Conservation (phyloP, 2,113 vertebrate species). For the Python bivittatus region DNA sequence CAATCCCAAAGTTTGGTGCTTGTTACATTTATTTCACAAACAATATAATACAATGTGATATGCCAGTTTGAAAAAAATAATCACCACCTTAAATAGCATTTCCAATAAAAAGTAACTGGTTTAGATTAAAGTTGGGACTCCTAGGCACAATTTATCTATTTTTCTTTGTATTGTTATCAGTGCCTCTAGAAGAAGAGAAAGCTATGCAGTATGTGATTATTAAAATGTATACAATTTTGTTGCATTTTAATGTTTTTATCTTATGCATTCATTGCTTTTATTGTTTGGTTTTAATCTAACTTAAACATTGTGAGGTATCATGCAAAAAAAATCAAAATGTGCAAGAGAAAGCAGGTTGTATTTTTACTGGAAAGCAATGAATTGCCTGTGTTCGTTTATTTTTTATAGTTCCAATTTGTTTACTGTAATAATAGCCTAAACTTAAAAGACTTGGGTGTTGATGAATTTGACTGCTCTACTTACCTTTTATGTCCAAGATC, state of each 20-base stretch:
- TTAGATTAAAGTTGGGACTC: neutral
- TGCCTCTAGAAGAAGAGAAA: neutral
- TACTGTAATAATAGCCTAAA: neutral
- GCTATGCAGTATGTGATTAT: neutral
- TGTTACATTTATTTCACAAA: neutral
- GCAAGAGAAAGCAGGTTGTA: neutral
- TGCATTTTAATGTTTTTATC: neutral
- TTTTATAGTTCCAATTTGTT: neutral
- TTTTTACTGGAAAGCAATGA: neutral
- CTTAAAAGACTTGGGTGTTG: neutral
- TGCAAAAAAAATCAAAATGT: neutral
- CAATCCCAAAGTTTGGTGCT: neutral
- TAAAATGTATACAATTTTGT: neutral
- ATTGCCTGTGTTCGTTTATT: neutral
- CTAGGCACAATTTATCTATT: neutral
- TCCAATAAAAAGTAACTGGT: neutral
- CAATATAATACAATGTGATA: neutral
- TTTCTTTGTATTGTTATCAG: neutral
- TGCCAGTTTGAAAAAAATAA: neutral
- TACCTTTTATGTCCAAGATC: neutral
- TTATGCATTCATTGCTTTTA: neutral
- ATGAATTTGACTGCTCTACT: neutral
- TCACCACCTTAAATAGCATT: neutral
- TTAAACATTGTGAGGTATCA: neutral
- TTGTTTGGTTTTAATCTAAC: neutral